phyloP scores from a whole-genome alignment of 2,113 vertebrate species.

The Morone chrysops region DNA sequence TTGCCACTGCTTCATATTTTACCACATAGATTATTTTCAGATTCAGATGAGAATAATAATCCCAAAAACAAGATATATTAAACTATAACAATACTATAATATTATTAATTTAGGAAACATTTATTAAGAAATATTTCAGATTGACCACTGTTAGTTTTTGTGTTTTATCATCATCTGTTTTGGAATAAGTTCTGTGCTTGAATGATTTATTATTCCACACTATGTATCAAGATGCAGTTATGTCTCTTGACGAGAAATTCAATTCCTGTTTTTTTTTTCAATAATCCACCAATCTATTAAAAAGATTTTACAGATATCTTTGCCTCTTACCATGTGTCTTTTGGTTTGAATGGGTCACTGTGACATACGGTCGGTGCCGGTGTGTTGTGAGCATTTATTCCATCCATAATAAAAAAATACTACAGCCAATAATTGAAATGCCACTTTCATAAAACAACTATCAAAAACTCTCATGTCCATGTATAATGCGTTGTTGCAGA shows the following conservation, averaged over 20 bases:
- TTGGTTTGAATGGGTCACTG: conserved; percentile 7
- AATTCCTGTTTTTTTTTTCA: conserved; percentile 53
- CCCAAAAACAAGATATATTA: background rate
- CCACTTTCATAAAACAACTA: background rate
- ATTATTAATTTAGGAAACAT: conserved; percentile 5
- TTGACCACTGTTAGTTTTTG: conserved; percentile 48
- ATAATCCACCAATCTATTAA: conserved; percentile 70
- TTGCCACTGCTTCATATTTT: conserved; percentile 52
- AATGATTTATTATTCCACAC: conserved; percentile 58
- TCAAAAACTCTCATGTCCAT: background rate
- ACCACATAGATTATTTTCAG: conserved; percentile 53
- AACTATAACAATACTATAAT: background rate
- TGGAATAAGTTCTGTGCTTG: conserved; percentile 60
- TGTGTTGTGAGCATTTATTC: background rate
- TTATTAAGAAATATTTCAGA: conserved; percentile 36
- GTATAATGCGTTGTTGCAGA: background rate
- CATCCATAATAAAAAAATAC: background rate
- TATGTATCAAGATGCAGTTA: conserved; percentile 55
- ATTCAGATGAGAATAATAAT: conserved; percentile 31
- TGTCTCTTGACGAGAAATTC: conserved; percentile 50
- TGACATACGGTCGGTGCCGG: too few species aligned
- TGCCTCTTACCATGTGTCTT: conserved; percentile 17
- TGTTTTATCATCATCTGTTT: conserved; percentile 59
- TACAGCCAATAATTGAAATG: background rate
- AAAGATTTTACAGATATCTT: conserved; percentile 61